Evolutionary conservation across 2,797 vertebrate genomes (phyloP).

Genomic region (Meda fulgida): DNA sequence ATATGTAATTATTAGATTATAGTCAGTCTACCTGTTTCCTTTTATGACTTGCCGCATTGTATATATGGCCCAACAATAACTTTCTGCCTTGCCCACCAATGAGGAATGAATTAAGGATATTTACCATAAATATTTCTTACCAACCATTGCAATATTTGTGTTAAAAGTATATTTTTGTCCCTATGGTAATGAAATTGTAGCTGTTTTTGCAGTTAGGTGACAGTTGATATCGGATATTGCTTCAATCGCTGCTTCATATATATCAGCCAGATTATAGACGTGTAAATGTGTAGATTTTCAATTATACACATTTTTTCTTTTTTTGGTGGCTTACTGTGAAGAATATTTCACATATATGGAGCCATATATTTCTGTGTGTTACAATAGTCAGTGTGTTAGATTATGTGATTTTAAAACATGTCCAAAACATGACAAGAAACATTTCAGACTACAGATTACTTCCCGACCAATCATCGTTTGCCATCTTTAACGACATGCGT

Average conservation of each 20-base stretch:
- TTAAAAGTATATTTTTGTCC: background rate
- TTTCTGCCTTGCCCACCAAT: background rate
- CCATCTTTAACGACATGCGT: background rate
- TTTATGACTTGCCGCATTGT: background rate
- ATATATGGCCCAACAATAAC: background rate
- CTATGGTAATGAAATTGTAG: background rate
- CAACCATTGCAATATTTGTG: background rate
- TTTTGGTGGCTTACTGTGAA: too few species aligned
- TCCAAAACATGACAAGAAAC: too few species aligned
- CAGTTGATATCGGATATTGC: too few species aligned
- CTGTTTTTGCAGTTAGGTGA: background rate
- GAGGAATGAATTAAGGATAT: background rate
- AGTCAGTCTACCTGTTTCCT: background rate
- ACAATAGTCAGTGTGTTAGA: background rate
- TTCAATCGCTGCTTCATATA: background rate
- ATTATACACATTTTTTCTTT: background rate
- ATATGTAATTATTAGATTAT: slow-evolving; percentile 25
- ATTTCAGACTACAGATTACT: background rate
- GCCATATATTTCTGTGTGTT: background rate
- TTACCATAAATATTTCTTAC: background rate
- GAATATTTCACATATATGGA: background rate
- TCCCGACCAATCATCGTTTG: background rate
- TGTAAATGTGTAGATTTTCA: background rate
- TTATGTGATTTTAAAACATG: background rate
- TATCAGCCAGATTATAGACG: background rate